Base-by-base conservation (phyloP, 1,140 invertebrate genomes). In the Manduca sexta region DNA sequence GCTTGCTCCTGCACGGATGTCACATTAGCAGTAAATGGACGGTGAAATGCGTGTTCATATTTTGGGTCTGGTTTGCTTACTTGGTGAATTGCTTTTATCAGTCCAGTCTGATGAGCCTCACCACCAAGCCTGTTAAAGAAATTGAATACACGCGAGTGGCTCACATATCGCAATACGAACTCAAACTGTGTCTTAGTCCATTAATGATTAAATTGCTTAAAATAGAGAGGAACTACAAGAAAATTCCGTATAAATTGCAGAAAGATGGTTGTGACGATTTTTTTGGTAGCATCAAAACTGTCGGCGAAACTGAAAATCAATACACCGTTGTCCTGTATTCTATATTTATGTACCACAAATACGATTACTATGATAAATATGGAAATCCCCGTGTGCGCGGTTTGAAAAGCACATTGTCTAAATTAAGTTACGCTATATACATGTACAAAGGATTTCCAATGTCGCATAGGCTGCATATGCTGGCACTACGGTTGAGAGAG, bases 401-500 rank as follows among this genome's bases (percentile, higher is more conserved):
- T 0, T 67, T 81, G 16, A 40, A 49, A 0, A 39, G 44, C 8
- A 62, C 72, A 0, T 41, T 67, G 0, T 54, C 52, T 6, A 69
- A 68, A 39, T 42, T 72, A 0, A 57, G 74, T 0, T 74, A 71
- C 15, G 53, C 60, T 0, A 64, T 68, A 12, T 81, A 71, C 17
- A 30, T 72, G 1, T 63, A 76, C 17, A 78, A 78, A 47, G 77
- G 74, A 4, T 81, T 81, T 45, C 77, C 77, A 1, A 26, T 71
- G 18, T 3, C 40, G 0, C 14, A 53, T 0, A 53, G 42, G 8
- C 34, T 81, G 6, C 41, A 65, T 10, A 26, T 15, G 7, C 45
- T 54, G 8, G 34, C 60, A 4, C 37, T 73, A 2, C 56, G 56
- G 5, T 10, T 78, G 8, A 55, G 68, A 45, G 77, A 81, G 38